Evolutionary conservation across 2,888 invertebrate species (phyloP).

Genomic region (Amaurobius ferox): DNA sequence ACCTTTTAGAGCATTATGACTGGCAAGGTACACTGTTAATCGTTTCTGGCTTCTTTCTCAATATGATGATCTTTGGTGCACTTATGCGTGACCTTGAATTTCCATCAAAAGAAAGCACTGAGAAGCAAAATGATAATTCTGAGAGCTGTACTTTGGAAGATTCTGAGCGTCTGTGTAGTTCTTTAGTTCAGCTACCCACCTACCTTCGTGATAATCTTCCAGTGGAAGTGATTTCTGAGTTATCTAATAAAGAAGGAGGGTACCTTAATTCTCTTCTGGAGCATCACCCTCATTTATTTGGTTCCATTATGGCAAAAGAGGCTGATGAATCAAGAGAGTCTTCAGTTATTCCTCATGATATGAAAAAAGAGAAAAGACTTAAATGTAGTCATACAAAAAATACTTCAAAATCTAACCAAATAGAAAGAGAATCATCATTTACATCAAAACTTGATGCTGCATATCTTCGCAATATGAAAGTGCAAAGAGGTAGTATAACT

Average conservation of each 20-base stretch:
- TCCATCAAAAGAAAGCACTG: slow-evolving; percentile 21
- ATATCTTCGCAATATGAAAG: slow-evolving; percentile 85
- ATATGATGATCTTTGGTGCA: slow-evolving; percentile 88
- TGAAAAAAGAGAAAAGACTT: slow-evolving; percentile 17
- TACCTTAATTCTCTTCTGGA: slow-evolving; percentile 83
- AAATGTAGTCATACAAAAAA: slow-evolving; percentile 10
- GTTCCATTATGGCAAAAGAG: slow-evolving; percentile 56
- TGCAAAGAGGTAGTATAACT: slow-evolving; percentile 83
- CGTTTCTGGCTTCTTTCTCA: slow-evolving; percentile 87
- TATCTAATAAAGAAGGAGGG: slow-evolving; percentile 76
- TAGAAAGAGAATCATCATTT: slow-evolving; percentile 23
- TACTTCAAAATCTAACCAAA: not conserved
- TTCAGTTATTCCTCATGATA: not conserved
- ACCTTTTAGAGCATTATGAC: slow-evolving; percentile 84
- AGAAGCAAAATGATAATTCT: slow-evolving; percentile 80
- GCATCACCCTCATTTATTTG: slow-evolving; percentile 85
- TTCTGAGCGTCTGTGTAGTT: slow-evolving; percentile 77
- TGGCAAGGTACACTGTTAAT: slow-evolving; percentile 91
- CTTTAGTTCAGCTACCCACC: slow-evolving; percentile 90
- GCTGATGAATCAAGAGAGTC: slow-evolving; percentile 35
- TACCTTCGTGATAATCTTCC: slow-evolving; percentile 87
- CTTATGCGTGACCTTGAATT: slow-evolving; percentile 88
- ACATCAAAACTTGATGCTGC: slow-evolving; percentile 78
- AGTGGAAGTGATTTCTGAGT: slow-evolving; percentile 84
- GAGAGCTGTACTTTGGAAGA: slow-evolving; percentile 57